These are phyloP conservation scores for Enoplosus armatus DNA, from an alignment of 2,797 vertebrate species.

Conservation along the genomic window DNA sequence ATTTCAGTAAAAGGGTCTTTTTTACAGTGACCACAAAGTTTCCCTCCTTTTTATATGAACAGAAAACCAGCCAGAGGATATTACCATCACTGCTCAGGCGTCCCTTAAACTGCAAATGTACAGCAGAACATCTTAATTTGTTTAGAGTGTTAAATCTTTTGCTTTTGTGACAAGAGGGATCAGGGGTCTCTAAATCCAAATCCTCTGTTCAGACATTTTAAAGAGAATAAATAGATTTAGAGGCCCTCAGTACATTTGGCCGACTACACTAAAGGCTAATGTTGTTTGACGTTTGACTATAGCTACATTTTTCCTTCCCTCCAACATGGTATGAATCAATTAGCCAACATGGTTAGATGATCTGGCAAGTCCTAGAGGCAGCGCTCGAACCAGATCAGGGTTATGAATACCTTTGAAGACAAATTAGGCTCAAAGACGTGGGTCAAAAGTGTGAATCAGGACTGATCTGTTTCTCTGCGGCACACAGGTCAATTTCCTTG, in stretches of 20 bases:
- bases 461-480: conserved; percentile 32
- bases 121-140: conserved; percentile 48
- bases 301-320: conserved; percentile 55
- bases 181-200: conserved; percentile 37
- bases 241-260: conserved; percentile 50
- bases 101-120: conserved; percentile 28
- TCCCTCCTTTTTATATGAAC: conserved; percentile 42
- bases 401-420: conserved; percentile 49
- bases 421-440: conserved; percentile 29
- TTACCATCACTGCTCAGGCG: conserved; percentile 45
- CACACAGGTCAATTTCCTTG: conserved; percentile 24
- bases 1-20: conserved; percentile 65
- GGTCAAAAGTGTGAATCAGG: conserved; percentile 27
- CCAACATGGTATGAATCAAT: conserved; percentile 70
- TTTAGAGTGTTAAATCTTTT: conserved; percentile 49
- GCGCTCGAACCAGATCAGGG: conserved; percentile 41
- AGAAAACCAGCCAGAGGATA: conserved; percentile 50
- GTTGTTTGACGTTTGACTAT: conserved; percentile 66
- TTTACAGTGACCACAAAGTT: conserved; percentile 55
- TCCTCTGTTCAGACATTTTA: conserved; percentile 53
- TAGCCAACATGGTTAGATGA: conserved; percentile 60
- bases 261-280: conserved; percentile 59
- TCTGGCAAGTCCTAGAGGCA: conserved; percentile 51
- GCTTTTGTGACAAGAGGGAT: conserved; percentile 52
- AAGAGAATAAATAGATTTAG: conserved; percentile 62